Evolutionary conservation across 2,113 vertebrate genomes (phyloP), one percentile per base, ranked within the genome.

Genomic region (Tinamus guttatus): DNA sequence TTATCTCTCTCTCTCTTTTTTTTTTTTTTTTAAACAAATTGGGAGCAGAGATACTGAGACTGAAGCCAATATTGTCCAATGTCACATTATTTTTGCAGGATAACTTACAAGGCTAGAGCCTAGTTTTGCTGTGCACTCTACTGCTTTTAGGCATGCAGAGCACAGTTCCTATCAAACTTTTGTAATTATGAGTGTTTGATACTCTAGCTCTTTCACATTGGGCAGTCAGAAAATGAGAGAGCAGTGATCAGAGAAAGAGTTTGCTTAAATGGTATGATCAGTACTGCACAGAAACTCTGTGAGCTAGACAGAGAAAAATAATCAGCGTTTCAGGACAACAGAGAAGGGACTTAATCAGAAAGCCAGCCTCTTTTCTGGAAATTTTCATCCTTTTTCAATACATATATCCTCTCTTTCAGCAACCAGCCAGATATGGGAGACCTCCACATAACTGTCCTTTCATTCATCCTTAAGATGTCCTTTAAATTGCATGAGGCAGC

Each of bases 241-340:
- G 32, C 8, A 81, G 22, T 0, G 25, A 94, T 90, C 73, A 88
- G 59, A 70, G 38, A 62, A 80, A 85, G 45, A 49, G 47, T 88
- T 81, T 92, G 32, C 47, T 75, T 84, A 88, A 88, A 64, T 62
- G 47, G 30, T 90, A 5, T 94, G 69, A 89, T 88, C 60, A 85
- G 21, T 63, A 59, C 67, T 54, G 80, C 27, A 69, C 17, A 73
- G 76, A 49, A 95, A 75, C 68, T 22, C 28, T 56, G 2, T 83
- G 51, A 82, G 74, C 79, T 85, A 78, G 56, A 64, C 19, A 81
- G 34, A 78, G 17, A n/a, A 60, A 77, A 56, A 84, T 60, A 73
- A 11, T 59, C 56, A 75, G 76, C 62, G 30, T 51, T 62, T 90
- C 34, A 43, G 67, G 80, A 75, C 5, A 17, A 59, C 19, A 74